A percentile compares a stretch with the other conserved stretches of the same genome.
Conservation (phyloP, 1,140 invertebrate species). For the Drosophila repleta region DNA sequence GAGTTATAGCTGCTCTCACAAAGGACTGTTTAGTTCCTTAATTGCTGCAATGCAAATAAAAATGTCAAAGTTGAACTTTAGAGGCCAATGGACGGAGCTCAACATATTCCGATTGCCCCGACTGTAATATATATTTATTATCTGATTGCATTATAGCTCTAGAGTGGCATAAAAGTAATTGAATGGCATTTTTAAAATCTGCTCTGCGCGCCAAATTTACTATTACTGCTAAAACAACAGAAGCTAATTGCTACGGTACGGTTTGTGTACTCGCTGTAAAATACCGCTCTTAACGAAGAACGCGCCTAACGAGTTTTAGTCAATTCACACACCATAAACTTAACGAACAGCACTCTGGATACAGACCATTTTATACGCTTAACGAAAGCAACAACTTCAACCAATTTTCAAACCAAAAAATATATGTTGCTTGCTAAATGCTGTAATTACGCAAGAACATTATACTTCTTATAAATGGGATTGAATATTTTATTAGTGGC, state of each 20-base stretch:
- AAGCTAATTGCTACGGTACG: conserved; percentile 4
- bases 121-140: neutral
- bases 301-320: neutral
- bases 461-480: too few relatives aligned
- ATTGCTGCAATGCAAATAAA: neutral
- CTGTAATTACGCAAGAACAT: too few relatives aligned
- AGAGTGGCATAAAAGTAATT: too few relatives aligned
- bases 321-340: neutral
- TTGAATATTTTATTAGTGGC: too few relatives aligned
- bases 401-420: too few relatives aligned
- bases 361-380: neutral
- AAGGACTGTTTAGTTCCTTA: neutral
- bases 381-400: too few relatives aligned
- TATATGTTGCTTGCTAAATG: too few relatives aligned
- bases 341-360: neutral
- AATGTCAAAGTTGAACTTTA: neutral
- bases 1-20: conserved; percentile 19
- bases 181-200: neutral
- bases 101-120: neutral
- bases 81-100: neutral
- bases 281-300: neutral
- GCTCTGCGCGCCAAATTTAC: neutral
- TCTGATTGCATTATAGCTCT: too few relatives aligned
- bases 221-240: neutral
- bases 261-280: neutral